These are phyloP conservation scores for Glomeris marginata DNA, from an alignment of 2,888 invertebrate species.

Conservation along the genomic window DNA sequence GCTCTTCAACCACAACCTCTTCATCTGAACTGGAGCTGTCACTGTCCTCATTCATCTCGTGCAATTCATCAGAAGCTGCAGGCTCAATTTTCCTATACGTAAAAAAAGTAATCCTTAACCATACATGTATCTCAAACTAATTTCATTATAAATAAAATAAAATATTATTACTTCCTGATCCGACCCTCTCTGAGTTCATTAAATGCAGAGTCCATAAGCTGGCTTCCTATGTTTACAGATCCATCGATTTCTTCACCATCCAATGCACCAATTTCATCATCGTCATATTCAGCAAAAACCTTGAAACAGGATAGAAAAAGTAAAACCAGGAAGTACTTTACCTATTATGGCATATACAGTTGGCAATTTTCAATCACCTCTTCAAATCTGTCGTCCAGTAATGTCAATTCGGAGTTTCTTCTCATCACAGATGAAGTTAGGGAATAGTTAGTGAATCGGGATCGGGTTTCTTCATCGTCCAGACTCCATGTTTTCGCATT, in stretches of 20 bases:
- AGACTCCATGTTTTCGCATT: conserved; percentile 7
- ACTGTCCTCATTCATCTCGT: background rate
- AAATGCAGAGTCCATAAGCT: conserved; percentile 52
- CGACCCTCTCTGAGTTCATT: conserved; percentile 51
- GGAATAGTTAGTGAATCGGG: conserved; percentile 82
- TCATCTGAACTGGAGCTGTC: background rate
- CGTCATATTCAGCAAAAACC: conserved; percentile 71
- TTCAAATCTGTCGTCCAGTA: conserved; percentile 80
- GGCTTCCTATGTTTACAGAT: conserved; percentile 48
- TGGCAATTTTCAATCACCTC: conserved; percentile 42
- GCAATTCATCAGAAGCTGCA: background rate
- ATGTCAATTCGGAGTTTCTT: conserved; percentile 62
- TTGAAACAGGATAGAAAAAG: conserved; percentile 27
- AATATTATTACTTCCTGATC: conserved; percentile 29
- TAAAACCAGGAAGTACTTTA: no score
- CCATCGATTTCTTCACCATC: conserved; percentile 84
- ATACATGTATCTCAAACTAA: background rate
- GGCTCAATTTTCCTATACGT: background rate
- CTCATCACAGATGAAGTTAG: conserved; percentile 81
- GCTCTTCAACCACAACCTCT: conserved; percentile 42
- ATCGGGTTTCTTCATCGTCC: conserved; percentile 59
- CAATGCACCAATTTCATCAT: conserved; percentile 74
- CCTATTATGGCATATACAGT: no score
- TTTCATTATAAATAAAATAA: background rate
- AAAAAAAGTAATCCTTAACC: background rate